phyloP scores from a whole-genome alignment of 2,797 vertebrate genomes.

The Kryptolebias ocellatus region DNA sequence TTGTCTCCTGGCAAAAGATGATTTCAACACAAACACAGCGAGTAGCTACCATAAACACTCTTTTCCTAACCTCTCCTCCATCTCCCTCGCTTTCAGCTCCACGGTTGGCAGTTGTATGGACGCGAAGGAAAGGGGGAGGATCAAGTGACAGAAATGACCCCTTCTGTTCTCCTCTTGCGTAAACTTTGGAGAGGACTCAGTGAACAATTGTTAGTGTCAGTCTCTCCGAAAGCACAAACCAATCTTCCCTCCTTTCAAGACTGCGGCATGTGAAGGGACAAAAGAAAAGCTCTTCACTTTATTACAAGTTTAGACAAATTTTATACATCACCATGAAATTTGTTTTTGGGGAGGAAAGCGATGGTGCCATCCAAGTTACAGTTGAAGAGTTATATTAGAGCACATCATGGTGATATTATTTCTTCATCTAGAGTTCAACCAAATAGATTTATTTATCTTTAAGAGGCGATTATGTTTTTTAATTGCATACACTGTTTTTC shows the following conservation, averaged over 20 bases:
- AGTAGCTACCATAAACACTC: constrained; percentile 69
- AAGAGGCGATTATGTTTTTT: constrained; percentile 47
- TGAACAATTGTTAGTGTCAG: constrained; percentile 53
- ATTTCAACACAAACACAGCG: constrained; percentile 75
- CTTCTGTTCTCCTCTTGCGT: constrained; percentile 47
- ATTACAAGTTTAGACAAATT: constrained; percentile 62
- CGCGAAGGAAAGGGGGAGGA: constrained; percentile 9
- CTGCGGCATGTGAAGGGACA: constrained; percentile 39
- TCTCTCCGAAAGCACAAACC: constrained; percentile 64
- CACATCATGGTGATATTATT: constrained; percentile 74
- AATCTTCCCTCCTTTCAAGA: constrained; percentile 42
- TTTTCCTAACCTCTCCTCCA: constrained; percentile 13
- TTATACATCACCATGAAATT: constrained; percentile 57
- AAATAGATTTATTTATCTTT: constrained; percentile 78
- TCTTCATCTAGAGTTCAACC: constrained; percentile 76
- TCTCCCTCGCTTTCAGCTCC: constrained; percentile 47
- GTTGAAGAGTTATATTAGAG: constrained; percentile 59
- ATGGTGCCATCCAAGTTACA: constrained; percentile 79
- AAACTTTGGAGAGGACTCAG: constrained; percentile 60
- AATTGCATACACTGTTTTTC: constrained; percentile 55
- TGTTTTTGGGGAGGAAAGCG: constrained; percentile 60
- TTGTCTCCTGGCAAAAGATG: constrained; percentile 75
- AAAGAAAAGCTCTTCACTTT: constrained; percentile 53
- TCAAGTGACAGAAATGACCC: constrained; percentile 47
- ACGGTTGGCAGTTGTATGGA: constrained; percentile 64